A percentile compares a stretch with the other conserved stretches of the same genome.
Evolutionary conservation across 92 coral and sea anemone species (phyloP).

Genomic region (Bergia puertoricense): DNA sequence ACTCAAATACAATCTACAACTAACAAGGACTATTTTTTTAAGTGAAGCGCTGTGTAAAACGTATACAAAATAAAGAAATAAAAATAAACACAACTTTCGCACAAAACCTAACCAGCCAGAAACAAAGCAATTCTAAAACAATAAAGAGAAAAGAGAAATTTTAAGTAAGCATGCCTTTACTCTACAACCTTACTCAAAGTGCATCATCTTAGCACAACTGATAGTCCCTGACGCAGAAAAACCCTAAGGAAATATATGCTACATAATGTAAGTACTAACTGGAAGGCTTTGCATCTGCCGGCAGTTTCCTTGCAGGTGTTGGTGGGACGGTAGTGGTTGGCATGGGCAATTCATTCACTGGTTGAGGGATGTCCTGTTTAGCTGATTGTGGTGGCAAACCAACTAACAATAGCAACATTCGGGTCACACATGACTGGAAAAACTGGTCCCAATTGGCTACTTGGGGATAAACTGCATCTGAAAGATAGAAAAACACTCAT

Average conservation of each 20-base stretch:
- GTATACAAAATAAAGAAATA: too few relatives aligned
- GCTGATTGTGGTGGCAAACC: conserved; percentile 74
- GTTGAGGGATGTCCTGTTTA: conserved; percentile 38
- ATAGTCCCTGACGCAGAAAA: neutral
- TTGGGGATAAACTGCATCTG: conserved; percentile 79
- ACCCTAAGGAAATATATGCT: neutral
- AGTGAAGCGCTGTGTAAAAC: neutral
- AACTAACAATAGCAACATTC: conserved; percentile 69
- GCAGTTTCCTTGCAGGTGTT: conserved; percentile 39
- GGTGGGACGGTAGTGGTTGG: conserved; percentile 43
- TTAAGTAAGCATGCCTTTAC: too few relatives aligned
- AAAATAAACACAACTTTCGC: too few relatives aligned
- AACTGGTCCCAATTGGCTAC: conserved; percentile 78
- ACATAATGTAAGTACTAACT: neutral
- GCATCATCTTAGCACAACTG: neutral
- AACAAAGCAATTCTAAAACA: too few relatives aligned
- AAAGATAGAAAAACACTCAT: neutral
- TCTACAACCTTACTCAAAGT: too few relatives aligned
- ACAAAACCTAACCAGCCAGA: too few relatives aligned
- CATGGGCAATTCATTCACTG: conserved; percentile 67
- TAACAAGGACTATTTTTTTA: neutral
- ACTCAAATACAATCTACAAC: neutral
- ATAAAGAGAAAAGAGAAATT: too few relatives aligned
- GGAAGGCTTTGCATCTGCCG: conserved; percentile 28
- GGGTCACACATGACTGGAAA: conserved; percentile 81